Evolutionary conservation across 1,140 invertebrate species (phyloP).

Genomic region (Trachymyrmex cornetzi): DNA sequence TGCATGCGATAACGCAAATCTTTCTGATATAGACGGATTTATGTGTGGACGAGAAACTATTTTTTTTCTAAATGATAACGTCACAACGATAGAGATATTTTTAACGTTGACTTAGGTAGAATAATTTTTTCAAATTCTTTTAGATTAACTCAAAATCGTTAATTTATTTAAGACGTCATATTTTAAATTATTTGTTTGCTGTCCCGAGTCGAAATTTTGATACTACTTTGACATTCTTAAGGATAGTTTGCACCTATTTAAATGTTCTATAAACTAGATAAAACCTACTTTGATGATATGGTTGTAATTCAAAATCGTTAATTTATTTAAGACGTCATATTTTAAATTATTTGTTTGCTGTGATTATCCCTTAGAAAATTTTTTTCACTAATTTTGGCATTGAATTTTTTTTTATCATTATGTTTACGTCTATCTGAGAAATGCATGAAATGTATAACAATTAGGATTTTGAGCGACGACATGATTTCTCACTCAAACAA

Average conservation of each 20-base stretch:
- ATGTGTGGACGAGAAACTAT: background rate
- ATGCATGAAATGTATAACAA: background rate
- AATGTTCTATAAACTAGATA: too few species aligned
- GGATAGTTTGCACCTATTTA: too few species aligned
- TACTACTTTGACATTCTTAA: too few species aligned
- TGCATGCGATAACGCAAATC: background rate
- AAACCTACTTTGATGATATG: too few species aligned
- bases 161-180: background rate
- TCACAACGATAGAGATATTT: background rate
- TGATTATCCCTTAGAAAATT: background rate
- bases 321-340: background rate
- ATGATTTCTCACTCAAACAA: background rate
- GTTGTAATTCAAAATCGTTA: background rate
- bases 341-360: background rate
- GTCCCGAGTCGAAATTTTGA: too few species aligned
- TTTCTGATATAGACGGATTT: background rate
- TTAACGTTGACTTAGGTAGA: too few species aligned
- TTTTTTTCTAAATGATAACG: constrained; percentile 2
- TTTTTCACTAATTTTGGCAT: background rate
- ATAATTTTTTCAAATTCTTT: background rate
- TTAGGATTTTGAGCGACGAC: background rate
- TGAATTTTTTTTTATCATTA: background rate
- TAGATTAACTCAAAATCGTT: background rate
- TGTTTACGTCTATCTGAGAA: background rate
- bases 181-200: too few species aligned